phyloP scores from a whole-genome alignment of 2,888 invertebrate genomes.

The Caenorhabditis sp. region DNA sequence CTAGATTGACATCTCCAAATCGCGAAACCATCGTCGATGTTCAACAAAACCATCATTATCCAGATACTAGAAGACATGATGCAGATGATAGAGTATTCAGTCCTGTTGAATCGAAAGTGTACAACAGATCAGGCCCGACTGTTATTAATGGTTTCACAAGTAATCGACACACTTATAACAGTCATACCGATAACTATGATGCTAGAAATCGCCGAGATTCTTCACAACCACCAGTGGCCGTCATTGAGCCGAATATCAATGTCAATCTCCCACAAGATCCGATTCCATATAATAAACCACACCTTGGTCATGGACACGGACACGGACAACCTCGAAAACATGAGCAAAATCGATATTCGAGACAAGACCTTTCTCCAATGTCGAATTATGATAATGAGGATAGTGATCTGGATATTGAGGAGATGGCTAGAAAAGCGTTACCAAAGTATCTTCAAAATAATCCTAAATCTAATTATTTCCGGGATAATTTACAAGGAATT shows the following conservation, averaged over 20 bases:
- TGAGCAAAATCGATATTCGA: conserved; percentile 1
- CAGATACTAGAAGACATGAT: background rate
- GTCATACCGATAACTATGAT: conserved; percentile 36
- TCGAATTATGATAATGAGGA: conserved; percentile 42
- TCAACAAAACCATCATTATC: conserved; percentile 11
- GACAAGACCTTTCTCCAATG: conserved; percentile 10
- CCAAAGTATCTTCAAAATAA: conserved; percentile 31
- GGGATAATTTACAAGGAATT: conserved; percentile 40
- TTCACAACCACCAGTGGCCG: conserved; percentile 40
- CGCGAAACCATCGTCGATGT: conserved; percentile 22
- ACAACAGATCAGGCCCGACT: conserved; percentile 28
- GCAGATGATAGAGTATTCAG: conserved; percentile 32
- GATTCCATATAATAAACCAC: conserved; percentile 33
- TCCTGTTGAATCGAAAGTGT: conserved; percentile 48
- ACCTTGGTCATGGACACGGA: conserved; percentile 16
- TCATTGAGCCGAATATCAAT: conserved; percentile 44
- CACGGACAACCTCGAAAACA: background rate
- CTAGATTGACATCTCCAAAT: conserved; percentile 25
- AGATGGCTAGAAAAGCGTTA: conserved; percentile 33
- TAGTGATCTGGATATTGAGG: conserved; percentile 43
- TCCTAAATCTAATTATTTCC: conserved; percentile 20
- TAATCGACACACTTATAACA: conserved; percentile 37
- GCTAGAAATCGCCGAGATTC: conserved; percentile 32
- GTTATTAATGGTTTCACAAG: conserved; percentile 50
- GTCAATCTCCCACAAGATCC: conserved; percentile 33